A percentile compares a stretch with the other conserved stretches of the same genome.
Evolutionary conservation across 2,113 vertebrate genomes (phyloP).

Genomic region (Proteles cristata): DNA sequence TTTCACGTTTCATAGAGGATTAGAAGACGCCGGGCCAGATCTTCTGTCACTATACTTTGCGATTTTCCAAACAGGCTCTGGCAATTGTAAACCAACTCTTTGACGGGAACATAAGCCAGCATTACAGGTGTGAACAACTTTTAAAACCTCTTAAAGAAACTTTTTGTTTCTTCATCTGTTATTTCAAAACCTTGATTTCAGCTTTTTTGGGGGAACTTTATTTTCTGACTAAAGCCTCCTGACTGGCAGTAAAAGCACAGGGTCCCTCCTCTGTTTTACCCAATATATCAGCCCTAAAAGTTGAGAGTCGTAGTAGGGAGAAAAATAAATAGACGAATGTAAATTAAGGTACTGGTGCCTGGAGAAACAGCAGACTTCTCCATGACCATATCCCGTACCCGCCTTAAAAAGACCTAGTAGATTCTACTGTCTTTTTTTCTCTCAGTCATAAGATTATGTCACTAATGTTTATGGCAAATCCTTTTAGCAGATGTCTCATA

Average conservation of each 20-base stretch:
- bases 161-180: conserved; percentile 9
- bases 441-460: not conserved
- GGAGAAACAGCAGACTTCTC: not conserved
- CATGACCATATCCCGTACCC: no score
- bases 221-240: not conserved
- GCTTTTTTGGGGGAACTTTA: not conserved
- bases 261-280: not conserved
- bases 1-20: not conserved
- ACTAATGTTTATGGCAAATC: not conserved
- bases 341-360: not conserved
- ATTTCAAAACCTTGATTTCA: not conserved
- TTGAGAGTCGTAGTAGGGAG: not conserved
- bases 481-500: not conserved
- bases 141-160: not conserved
- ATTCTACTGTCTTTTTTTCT: not conserved
- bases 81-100: not conserved
- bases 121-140: not conserved
- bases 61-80: not conserved
- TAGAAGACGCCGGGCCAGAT: not conserved
- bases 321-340: not conserved
- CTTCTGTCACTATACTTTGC: not conserved
- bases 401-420: not conserved
- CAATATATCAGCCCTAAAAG: not conserved
- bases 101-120: not conserved
- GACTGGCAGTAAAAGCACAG: not conserved